Conservation (phyloP, 2,888 invertebrate species). For the Cepaea hortensis region DNA sequence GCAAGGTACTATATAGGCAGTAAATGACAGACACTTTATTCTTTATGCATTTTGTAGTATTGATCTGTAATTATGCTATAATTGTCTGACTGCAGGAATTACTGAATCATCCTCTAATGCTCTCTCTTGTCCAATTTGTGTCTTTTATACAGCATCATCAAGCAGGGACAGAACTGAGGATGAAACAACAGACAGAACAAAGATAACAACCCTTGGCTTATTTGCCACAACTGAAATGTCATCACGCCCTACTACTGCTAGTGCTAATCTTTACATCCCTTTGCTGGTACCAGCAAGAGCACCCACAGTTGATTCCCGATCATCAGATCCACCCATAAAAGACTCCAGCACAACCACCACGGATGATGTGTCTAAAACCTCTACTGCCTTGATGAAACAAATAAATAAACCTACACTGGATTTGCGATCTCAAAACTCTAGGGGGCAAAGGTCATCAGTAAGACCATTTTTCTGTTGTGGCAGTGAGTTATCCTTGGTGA, state of each 20-base stretch:
- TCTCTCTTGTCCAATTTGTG: not conserved
- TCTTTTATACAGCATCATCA: conserved; percentile 10
- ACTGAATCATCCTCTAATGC: no score
- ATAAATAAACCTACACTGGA: conserved; percentile 2
- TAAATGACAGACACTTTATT: no score
- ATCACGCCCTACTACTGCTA: not conserved
- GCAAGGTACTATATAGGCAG: no score
- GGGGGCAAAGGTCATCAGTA: conserved; percentile 64
- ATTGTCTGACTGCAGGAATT: no score
- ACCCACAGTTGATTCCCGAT: not conserved
- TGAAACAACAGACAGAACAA: not conserved
- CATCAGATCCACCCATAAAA: not conserved
- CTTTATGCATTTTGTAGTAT: no score
- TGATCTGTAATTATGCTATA: no score
- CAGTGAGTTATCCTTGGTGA: conserved; percentile 69
- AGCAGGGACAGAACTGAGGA: conserved; percentile 1
- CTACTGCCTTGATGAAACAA: conserved; percentile 1
- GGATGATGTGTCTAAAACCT: conserved; percentile 9
- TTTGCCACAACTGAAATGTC: not conserved
- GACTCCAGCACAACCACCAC: not conserved
- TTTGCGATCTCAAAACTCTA: conserved; percentile 7
- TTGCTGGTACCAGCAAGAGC: conserved; percentile 16
- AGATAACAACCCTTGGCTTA: not conserved
- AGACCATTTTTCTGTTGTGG: conserved; percentile 72
- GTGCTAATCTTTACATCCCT: conserved; percentile 38